Evolutionary conservation across 2,113 vertebrate genomes (phyloP).

Genomic region (Oncorhynchus gorbuscha): DNA sequence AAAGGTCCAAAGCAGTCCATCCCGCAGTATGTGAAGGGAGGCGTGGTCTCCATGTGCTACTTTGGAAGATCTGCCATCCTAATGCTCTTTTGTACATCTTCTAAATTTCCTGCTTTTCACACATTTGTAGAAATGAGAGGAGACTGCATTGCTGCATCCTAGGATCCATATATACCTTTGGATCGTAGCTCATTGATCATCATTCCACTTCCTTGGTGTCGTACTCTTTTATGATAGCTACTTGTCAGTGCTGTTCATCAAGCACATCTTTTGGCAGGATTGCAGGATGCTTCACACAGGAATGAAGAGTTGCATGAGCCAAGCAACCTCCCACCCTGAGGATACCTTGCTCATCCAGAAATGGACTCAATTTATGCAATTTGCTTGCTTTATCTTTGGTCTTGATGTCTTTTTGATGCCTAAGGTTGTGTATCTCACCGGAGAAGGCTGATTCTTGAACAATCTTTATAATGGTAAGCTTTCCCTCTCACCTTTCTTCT

Average conservation of each 20-base stretch:
- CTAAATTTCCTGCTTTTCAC: too few relatives aligned
- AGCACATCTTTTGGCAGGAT: background rate
- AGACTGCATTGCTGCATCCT: too few relatives aligned
- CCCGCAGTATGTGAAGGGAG: too few relatives aligned
- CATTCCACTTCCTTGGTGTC: background rate
- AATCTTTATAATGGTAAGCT: slow-evolving; percentile 22
- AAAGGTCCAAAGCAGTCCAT: too few relatives aligned
- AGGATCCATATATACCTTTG: background rate
- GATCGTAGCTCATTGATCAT: background rate
- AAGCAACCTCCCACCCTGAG: slow-evolving; percentile 28
- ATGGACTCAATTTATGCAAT: slow-evolving; percentile 15
- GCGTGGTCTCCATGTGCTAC: too few relatives aligned
- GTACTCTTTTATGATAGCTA: background rate
- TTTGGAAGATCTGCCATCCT: too few relatives aligned
- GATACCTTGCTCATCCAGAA: slow-evolving; percentile 16
- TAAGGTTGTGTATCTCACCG: slow-evolving; percentile 11
- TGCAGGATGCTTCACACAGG: slow-evolving; percentile 24
- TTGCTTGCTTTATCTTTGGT: slow-evolving; percentile 10
- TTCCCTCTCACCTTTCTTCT: slow-evolving; percentile 26
- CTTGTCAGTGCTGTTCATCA: too few relatives aligned
- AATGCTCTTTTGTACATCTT: too few relatives aligned
- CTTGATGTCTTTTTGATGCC: background rate
- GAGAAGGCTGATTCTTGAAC: slow-evolving; percentile 22
- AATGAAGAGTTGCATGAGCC: slow-evolving; percentile 15
- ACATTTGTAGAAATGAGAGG: too few relatives aligned